phyloP scores from a whole-genome alignment of 2,888 invertebrate species.

The Unio delphinus region DNA sequence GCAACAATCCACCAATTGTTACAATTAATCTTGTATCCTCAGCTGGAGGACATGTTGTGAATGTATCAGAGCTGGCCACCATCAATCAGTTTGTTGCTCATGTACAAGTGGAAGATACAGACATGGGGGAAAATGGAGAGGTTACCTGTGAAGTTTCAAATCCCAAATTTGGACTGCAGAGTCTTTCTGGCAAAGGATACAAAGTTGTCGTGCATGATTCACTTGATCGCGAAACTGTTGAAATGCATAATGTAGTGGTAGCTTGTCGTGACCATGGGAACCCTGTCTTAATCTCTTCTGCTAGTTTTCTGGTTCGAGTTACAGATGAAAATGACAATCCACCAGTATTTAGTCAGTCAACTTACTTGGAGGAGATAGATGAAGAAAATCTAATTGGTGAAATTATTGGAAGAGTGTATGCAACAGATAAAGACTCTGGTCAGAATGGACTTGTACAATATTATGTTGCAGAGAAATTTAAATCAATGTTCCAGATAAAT shows the following conservation, averaged over 20 bases:
- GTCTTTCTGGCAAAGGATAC: slow-evolving; percentile 55
- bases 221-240: slow-evolving; percentile 56
- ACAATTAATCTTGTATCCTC: slow-evolving; percentile 39
- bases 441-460: slow-evolving; percentile 50
- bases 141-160: slow-evolving; percentile 38
- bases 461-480: slow-evolving; percentile 78
- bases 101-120: slow-evolving; percentile 63
- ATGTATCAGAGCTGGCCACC: slow-evolving; percentile 56
- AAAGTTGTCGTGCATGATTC: slow-evolving; percentile 72
- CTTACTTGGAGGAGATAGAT: slow-evolving; percentile 36
- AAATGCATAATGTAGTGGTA: slow-evolving; percentile 72
- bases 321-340: slow-evolving; percentile 94
- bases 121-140: slow-evolving; percentile 58
- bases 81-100: slow-evolving; percentile 63
- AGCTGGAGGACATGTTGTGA: slow-evolving; percentile 35
- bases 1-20: slow-evolving; percentile 90
- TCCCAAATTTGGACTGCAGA: slow-evolving; percentile 46
- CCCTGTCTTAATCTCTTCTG: slow-evolving; percentile 41
- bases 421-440: slow-evolving; percentile 79
- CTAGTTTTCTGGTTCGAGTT: slow-evolving; percentile 71
- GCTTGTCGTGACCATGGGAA: slow-evolving; percentile 75
- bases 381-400: slow-evolving; percentile 49
- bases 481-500: slow-evolving; percentile 31
- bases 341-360: slow-evolving; percentile 80
- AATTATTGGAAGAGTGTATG: slow-evolving; percentile 85